These are phyloP conservation scores for Orius insidiosus DNA, from an alignment of 1,140 invertebrate species.

Conservation along the genomic window DNA sequence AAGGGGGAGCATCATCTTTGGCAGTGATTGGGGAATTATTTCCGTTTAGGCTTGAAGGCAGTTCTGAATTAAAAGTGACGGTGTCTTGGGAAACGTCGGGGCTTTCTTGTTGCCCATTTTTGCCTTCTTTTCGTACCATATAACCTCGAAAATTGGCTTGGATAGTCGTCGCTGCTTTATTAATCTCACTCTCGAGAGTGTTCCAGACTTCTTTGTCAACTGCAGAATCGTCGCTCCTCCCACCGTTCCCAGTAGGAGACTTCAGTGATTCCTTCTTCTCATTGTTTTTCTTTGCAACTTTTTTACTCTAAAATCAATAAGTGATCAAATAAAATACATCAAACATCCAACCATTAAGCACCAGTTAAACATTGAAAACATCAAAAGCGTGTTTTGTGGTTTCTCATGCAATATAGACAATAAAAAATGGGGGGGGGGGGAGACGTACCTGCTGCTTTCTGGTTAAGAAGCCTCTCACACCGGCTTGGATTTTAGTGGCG, in stretches of 20 bases:
- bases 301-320: not conserved
- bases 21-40: no score
- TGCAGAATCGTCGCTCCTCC: not conserved
- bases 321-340: no score
- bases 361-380: not conserved
- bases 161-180: constrained; percentile 9
- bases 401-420: no score
- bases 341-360: no score
- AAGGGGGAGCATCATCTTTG: no score
- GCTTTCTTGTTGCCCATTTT: no score
- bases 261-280: not conserved
- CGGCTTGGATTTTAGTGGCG: constrained; percentile 40
- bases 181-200: not conserved
- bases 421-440: not conserved
- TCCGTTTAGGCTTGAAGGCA: no score
- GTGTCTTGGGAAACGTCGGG: no score
- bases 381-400: not conserved
- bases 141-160: constrained; percentile 20
- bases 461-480: constrained; percentile 37
- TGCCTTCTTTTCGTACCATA: constrained; percentile 13
- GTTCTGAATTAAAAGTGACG: no score
- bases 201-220: constrained; percentile 18
- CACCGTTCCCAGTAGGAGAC: not conserved
- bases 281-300: not conserved
- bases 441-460: constrained; percentile 26